These are phyloP conservation scores for Tiaroga cobitis DNA, from an alignment of 2,797 vertebrate species.

Conservation along the genomic window DNA sequence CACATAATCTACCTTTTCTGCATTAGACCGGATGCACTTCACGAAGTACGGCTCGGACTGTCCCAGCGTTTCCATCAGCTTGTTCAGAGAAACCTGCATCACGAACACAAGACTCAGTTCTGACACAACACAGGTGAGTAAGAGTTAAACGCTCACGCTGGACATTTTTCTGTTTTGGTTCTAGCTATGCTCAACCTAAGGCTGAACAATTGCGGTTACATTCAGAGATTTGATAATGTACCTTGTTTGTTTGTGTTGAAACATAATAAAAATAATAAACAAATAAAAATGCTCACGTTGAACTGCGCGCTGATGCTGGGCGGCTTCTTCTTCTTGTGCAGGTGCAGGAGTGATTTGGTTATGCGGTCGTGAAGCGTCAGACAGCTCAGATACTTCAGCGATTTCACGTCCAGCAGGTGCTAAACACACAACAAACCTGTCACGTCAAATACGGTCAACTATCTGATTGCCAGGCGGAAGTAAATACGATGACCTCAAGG, in stretches of 20 bases:
- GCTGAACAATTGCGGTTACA: no score
- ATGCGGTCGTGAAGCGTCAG: constrained; percentile 96
- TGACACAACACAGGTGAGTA: no score
- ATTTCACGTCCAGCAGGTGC: constrained; percentile 95
- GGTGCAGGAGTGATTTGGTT: constrained; percentile 96
- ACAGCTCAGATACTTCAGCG: constrained; percentile 93
- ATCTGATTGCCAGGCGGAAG: no score
- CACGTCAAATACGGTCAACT: no score
- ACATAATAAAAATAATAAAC: no score
- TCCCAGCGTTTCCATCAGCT: constrained; percentile 97
- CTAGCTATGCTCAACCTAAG: no score
- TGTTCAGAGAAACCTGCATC: constrained; percentile 91
- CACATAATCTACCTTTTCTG: constrained; percentile 88
- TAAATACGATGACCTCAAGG: no score
- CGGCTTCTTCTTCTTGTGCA: constrained; percentile 99
- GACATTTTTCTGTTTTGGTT: no score
- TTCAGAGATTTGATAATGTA: no score
- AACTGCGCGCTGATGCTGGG: constrained; percentile 99
- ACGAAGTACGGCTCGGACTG: constrained; percentile 99
- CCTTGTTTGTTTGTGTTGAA: no score
- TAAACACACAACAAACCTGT: background rate
- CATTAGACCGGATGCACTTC: constrained; percentile 98
- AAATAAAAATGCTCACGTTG: constrained; percentile 79
- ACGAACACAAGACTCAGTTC: background rate
- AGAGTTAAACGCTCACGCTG: background rate